Evolutionary conservation across 2,797 vertebrate species (phyloP).

Genomic region (Sebastes hubbsi): DNA sequence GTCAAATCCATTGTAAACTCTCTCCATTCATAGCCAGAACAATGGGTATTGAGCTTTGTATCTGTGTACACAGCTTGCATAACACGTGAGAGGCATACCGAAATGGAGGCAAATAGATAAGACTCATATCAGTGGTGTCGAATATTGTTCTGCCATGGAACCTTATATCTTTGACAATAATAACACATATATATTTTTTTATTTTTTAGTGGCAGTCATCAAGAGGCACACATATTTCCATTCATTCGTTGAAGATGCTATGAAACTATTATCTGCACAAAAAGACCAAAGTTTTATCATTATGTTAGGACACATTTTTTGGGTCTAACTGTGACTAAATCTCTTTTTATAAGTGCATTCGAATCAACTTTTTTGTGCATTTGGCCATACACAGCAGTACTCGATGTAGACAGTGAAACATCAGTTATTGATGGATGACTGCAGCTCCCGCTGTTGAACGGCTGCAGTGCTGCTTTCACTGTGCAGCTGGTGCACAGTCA

Average conservation of each 20-base stretch:
- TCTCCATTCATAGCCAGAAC: constrained; percentile 53
- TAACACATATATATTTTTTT: background rate
- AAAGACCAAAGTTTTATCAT: background rate
- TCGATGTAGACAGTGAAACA: background rate
- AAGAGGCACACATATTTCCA: background rate
- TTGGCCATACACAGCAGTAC: rapidly evolving
- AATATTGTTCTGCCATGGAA: background rate
- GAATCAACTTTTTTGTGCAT: background rate
- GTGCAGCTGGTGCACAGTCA: background rate
- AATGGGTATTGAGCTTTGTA: constrained; percentile 43
- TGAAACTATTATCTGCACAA: background rate
- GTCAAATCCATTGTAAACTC: constrained; percentile 27
- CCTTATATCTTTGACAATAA: background rate
- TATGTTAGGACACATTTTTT: background rate
- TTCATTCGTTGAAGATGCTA: background rate
- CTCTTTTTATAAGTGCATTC: background rate
- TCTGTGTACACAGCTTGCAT: constrained; percentile 59
- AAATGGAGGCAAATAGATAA: constrained; percentile 6
- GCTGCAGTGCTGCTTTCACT: background rate
- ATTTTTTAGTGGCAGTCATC: background rate
- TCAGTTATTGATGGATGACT: background rate
- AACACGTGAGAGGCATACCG: constrained; percentile 21
- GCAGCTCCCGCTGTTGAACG: background rate
- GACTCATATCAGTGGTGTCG: background rate
- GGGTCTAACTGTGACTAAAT: background rate